Percentiles rank a stretch among this genome's conserved stretches.
These are phyloP conservation scores for Thunnus maccoyii DNA, from an alignment of 2,113 vertebrate genomes.

Conservation along the genomic window DNA sequence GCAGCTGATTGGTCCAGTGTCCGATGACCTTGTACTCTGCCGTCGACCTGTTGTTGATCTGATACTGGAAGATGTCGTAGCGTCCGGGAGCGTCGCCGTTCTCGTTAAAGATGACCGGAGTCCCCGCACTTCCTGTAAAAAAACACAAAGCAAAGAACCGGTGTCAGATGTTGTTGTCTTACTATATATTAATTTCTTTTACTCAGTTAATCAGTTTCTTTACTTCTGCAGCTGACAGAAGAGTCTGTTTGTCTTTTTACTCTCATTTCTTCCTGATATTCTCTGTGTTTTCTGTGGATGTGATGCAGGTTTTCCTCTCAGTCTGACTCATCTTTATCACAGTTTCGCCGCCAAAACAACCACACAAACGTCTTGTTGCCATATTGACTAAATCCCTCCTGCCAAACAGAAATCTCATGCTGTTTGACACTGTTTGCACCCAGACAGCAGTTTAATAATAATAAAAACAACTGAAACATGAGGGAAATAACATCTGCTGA, in stretches of 20 bases:
- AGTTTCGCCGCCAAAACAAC: neutral
- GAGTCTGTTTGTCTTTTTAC: no score
- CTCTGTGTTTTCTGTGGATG: neutral
- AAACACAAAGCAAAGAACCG: conserved; percentile 31
- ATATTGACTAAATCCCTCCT: conserved; percentile 28
- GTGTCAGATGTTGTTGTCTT: neutral
- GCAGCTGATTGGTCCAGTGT: conserved; percentile 95
- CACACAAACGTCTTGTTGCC: conserved; percentile 2
- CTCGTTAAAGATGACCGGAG: conserved; percentile 95
- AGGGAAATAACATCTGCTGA: neutral
- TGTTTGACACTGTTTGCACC: conserved; percentile 11
- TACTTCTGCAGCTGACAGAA: no score
- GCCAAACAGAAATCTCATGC: neutral
- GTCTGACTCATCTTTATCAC: conserved; percentile 31
- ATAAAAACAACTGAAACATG: neutral
- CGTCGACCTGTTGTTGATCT: conserved; percentile 89
- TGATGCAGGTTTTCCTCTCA: neutral
- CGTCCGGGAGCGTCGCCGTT: conserved; percentile 98
- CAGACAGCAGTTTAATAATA: neutral
- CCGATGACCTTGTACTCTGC: conserved; percentile 96
- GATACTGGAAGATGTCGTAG: conserved; percentile 99
- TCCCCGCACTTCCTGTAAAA: conserved; percentile 92
- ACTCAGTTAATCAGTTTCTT: no score
- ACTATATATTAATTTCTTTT: no score
- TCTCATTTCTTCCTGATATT: neutral